phyloP scores from a whole-genome alignment of 2,888 invertebrate genomes.

The Lasiommata megera region DNA sequence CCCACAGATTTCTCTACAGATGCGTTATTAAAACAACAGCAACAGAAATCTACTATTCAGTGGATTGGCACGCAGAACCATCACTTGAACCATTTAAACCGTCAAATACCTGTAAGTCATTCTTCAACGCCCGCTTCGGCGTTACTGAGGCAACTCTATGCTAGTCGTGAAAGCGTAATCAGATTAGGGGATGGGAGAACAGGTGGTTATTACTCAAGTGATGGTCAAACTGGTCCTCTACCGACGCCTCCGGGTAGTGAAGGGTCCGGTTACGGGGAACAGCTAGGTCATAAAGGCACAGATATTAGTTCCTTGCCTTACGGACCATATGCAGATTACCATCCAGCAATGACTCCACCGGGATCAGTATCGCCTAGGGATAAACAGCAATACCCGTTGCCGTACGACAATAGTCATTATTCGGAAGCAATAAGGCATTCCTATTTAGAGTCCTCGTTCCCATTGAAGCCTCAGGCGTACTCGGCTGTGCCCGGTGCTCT shows the following conservation, averaged over 20 bases:
- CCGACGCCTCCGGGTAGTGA: constrained; percentile 96
- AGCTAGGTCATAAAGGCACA: constrained; percentile 76
- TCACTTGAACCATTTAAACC: constrained; percentile 82
- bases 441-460: constrained; percentile 82
- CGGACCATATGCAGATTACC: constrained; percentile 88
- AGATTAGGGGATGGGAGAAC: constrained; percentile 80
- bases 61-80: constrained; percentile 94
- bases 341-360: constrained; percentile 97
- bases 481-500: constrained; percentile 86
- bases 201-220: constrained; percentile 77
- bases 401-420: constrained; percentile 83
- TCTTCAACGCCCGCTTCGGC: constrained; percentile 92
- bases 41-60: constrained; percentile 91
- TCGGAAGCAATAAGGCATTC: constrained; percentile 83
- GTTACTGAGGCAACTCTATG: constrained; percentile 93
- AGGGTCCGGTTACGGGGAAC: constrained; percentile 86
- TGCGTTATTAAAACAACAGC: constrained; percentile 89
- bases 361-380: constrained; percentile 98
- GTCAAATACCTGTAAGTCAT: constrained; percentile 80
- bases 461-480: constrained; percentile 95
- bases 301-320: constrained; percentile 83
- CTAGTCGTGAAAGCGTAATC: constrained; percentile 96
- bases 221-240: constrained; percentile 86
- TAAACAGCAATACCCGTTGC: constrained; percentile 83
- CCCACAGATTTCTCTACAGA: constrained; percentile 95